Evolutionary conservation across 2,113 vertebrate species (phyloP), one percentile per base, ranked within the genome.

Genomic region (Typhlomys cinereus): DNA sequence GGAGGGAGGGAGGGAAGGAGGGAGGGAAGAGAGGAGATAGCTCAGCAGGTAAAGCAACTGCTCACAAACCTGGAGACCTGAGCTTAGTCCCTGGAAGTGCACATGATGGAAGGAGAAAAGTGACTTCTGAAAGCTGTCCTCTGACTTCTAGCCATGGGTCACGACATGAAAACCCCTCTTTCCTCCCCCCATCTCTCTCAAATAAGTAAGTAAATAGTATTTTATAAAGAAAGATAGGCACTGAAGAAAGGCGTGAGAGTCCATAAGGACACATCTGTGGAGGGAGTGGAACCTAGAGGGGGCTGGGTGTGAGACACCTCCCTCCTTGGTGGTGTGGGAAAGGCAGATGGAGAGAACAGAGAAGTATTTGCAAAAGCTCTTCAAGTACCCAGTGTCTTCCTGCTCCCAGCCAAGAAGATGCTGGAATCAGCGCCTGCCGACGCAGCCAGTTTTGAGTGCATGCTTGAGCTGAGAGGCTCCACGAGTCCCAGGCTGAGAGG

Each of bases 371-470:
- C 34, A 8, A 71, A 80, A 50, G 25, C 78, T 96, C 59, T 64
- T 70, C 73, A 85, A 82, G 39, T 34, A 21, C 17, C 27, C 59
- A 50, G 23, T n/a, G 29, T 69, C 39, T 39, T 95, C 76, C 71
- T 74, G 48, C 69, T 78, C 62, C 7, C 1, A n/a, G n/a, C 88
- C 59, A 66, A 94, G 64, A 57, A 69, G 73, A 91, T 50, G 67
- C 59, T 85, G 57, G 85, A 82, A 90, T 88, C 93, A 31, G 71
- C 70, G 78, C 83, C 70, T 87, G 81, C 88, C 59, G 48, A n/a
- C 14, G 36, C 29, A 82, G 94, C 71, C 34, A 6, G 64, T 92
- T 88, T 70, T 46, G 62, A 46, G n/a, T 5, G 6, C n/a, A 62
- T 0, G 27, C 76, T 87, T 52, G 44, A 64, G 44, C 11, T 64